Evolutionary conservation across 2,888 invertebrate species (phyloP), one percentile per base, ranked within the genome.

Genomic region (Agriotes lineatus): DNA sequence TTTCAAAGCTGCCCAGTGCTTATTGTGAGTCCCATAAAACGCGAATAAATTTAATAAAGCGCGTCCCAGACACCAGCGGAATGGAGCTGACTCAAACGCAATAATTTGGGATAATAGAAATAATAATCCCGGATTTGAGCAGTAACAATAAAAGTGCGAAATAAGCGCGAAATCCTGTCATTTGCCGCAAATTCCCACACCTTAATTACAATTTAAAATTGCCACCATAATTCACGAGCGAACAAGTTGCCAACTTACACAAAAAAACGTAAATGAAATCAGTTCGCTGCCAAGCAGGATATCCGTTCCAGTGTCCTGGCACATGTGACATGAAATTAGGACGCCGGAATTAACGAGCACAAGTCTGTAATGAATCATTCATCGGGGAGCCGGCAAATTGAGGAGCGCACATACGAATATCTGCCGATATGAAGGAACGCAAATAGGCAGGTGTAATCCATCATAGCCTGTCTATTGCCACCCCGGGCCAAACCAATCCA

Each of bases 381-480:
- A 69, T 66, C 58, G 57, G 60, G 69, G 57, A 60, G 20, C 54
- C 30, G 45, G 67, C 44, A 61, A 67, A 66, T 61, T 63, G 64
- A 69, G 54, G 44, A 59, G 35, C 42, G 54, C 14, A 59, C 48
- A 67, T 57, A 67, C n/a, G n/a, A n/a, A 45, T 60, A 60, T 60
- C 39, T 39, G 57, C 22, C 39, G 67, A 58, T 59, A 58, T 58
- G 62, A 62, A 70, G 70, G 71, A 74, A 72, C 63, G 67, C 72
- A 70, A 70, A 73, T 72, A 70, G 72, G 61, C 70, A 67, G 72
- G 68, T 57, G 61, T 74, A 75, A 80, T 81, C 81, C 77, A 80
- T 81, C 79, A 80, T 74, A 75, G 66, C 73, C 66, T 77, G 79
- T 80, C 80, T 80, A 80, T 80, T 79, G 77, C 74, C 78, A 75